Percentiles rank a stretch among this genome's conserved stretches.
Conservation (phyloP, 1,140 invertebrate genomes). For the Antheraea mylitta region DNA sequence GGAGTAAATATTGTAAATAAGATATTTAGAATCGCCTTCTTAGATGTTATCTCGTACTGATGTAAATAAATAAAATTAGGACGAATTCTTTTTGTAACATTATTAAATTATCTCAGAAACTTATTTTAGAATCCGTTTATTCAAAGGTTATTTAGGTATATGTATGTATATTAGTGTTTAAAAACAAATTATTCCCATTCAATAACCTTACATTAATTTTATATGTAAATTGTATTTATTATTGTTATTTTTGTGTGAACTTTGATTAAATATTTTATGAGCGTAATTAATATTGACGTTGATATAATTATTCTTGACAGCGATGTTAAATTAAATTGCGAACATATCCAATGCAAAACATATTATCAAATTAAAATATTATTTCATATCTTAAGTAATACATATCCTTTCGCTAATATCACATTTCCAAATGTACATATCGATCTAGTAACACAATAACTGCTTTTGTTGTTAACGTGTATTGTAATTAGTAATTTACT, state of each 20-base stretch:
- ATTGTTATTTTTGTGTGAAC: too few species aligned
- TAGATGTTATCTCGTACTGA: slow-evolving; percentile 51
- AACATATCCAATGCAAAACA: neutral
- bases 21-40: slow-evolving; percentile 65
- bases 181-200: neutral
- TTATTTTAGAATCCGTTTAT: slow-evolving; percentile 33
- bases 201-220: neutral
- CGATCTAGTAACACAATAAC: slow-evolving; percentile 27
- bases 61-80: slow-evolving; percentile 54
- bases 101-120: slow-evolving; percentile 31
- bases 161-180: neutral
- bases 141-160: slow-evolving; percentile 23
- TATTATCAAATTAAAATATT: neutral
- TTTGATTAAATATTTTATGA: too few species aligned
- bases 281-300: too few species aligned
- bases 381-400: neutral
- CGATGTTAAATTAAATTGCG: neutral
- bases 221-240: neutral
- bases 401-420: slow-evolving; percentile 26
- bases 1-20: slow-evolving; percentile 54
- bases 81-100: slow-evolving; percentile 41
- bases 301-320: too few species aligned
- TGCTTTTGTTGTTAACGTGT: slow-evolving; percentile 53
- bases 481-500: slow-evolving; percentile 46
- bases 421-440: slow-evolving; percentile 37